Percentiles rank a stretch among this genome's conserved stretches.
phyloP scores from a whole-genome alignment of 2,888 invertebrate genomes.

The Pachymerium ferrugineum region DNA sequence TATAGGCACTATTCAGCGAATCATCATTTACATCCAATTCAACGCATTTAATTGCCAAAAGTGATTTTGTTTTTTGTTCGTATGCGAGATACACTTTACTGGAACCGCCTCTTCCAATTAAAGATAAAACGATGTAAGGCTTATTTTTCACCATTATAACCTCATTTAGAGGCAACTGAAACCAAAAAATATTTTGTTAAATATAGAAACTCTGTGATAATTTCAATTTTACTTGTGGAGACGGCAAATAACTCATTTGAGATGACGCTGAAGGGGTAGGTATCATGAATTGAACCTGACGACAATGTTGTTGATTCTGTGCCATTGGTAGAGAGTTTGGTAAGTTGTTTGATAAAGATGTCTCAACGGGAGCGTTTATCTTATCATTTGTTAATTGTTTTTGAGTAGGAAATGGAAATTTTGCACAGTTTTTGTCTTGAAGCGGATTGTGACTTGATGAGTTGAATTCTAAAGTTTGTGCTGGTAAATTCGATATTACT shows the following conservation, averaged over 20 bases:
- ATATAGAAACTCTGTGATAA: too few species aligned
- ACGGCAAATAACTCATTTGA: background rate
- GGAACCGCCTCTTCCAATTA: slow-evolving; percentile 82
- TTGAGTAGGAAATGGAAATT: too few species aligned
- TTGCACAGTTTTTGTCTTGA: too few species aligned
- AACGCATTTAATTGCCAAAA: slow-evolving; percentile 77
- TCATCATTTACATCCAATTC: slow-evolving; percentile 66
- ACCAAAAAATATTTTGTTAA: background rate
- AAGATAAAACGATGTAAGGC: slow-evolving; percentile 66
- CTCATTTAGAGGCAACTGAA: background rate
- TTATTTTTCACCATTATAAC: slow-evolving; percentile 58
- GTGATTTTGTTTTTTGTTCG: slow-evolving; percentile 54
- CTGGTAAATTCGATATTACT: too few species aligned
- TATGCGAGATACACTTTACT: slow-evolving; percentile 73
- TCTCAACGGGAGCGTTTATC: too few species aligned
- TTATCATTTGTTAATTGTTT: too few species aligned
- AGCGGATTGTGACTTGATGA: too few species aligned
- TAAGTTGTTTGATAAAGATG: too few species aligned
- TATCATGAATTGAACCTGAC: background rate
- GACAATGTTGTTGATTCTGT: too few species aligned
- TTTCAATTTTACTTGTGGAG: background rate
- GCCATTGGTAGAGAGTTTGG: background rate
- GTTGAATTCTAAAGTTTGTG: too few species aligned
- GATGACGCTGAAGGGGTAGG: background rate
- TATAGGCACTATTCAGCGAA: slow-evolving; percentile 66